A percentile compares a stretch with the other conserved stretches of the same genome.
These are phyloP conservation scores for Portunus trituberculatus DNA, from an alignment of 1,140 invertebrate genomes.

Conservation along the genomic window DNA sequence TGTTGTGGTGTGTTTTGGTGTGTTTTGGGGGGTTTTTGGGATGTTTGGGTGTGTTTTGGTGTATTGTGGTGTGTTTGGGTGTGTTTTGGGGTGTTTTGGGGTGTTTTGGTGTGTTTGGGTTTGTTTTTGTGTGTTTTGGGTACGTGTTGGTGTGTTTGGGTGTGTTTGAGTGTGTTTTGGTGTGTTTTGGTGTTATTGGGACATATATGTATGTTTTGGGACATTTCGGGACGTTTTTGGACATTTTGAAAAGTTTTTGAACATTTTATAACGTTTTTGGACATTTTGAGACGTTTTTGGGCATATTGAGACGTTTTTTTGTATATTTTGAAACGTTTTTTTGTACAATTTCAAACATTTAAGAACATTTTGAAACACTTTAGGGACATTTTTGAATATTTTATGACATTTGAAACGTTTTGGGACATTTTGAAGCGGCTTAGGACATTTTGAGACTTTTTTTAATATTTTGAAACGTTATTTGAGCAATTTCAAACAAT, in stretches of 20 bases:
- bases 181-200: background rate
- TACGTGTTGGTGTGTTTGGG: background rate
- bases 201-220: background rate
- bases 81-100: background rate
- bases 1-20: background rate
- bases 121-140: background rate
- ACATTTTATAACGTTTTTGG: background rate
- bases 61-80: no score
- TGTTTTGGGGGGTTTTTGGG: background rate
- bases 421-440: no score
- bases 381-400: no score
- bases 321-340: background rate
- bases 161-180: background rate
- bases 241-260: background rate
- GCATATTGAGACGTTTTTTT: background rate
- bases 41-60: background rate
- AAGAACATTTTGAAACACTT: no score
- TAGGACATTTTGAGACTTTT: no score
- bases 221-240: background rate
- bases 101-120: no score
- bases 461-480: no score
- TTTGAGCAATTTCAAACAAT: no score
- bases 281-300: background rate
- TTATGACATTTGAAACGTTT: no score
- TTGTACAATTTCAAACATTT: background rate